Base-by-base conservation (phyloP, 2,797 vertebrate species). In the Austrolebias charrua region DNA sequence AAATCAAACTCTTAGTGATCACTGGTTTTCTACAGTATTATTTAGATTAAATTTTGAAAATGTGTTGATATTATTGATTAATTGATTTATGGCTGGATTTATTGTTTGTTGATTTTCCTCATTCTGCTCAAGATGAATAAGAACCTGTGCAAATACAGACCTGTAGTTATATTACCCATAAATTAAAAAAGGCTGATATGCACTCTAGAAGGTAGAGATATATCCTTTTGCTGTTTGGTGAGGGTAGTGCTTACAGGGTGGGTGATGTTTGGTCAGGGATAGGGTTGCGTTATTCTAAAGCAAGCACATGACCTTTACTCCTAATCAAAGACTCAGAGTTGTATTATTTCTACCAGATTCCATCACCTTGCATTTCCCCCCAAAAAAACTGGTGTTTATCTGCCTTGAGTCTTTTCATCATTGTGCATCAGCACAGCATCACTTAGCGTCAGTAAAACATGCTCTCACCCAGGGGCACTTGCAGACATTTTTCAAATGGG, bases 291-390 rank as follows among this genome's bases (percentile, higher is more conserved):
- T 83, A 84, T 83, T 82, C 71, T 51, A 68, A 51, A 79, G 51
- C 50, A 58, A 50, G 51, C 61, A 74, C 56, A 35, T 70, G 82
- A 88, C 82, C 87, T 89, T 89, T 86, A 78, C 77, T 84, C 85
- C 56, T 78, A 82, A 87, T 83, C 48, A 75, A 85, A 75, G 48
- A 42, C 64, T 69, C n/a, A 49, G 14, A 24, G 63, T 79, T 73
- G 11, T 51, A 70, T 81, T 75, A 78, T 29, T 24, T 79, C 68
- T 33, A 46, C 73, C 48, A 66, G 76, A 85, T 84, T 85, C 81
- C 76, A 74, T 50, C 40, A 28, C 54, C 51, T 33, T 61, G 60
- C 61, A 69, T 55, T 44, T 51, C 35, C 11, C 43, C 40, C 68
- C 51, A 13, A 11, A 42, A 69, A 55, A 49, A 38, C 64, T 65